Evolutionary conservation across 2,113 vertebrate species (phyloP), one percentile per base, ranked within the genome.

Genomic region (Promerops cafer): DNA sequence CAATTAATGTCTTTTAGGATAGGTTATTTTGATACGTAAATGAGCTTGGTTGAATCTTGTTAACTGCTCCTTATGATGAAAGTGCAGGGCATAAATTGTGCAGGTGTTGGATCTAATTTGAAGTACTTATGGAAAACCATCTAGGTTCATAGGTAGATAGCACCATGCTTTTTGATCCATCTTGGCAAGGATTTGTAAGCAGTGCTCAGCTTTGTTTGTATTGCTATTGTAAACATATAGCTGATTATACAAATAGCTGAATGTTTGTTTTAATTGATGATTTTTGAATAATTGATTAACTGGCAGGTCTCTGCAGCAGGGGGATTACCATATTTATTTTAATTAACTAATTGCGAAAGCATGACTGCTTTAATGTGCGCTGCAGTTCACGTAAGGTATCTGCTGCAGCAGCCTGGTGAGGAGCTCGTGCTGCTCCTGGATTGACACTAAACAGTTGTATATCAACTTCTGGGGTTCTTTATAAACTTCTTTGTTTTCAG

Each of bases 201-300:
- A 68, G 54, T 56, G 21, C 53, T 89, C 42, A 57, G 80, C 79
- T 94, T 92, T 96, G 81, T 94, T 96, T 97, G 92, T 52, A 31
- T 96, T 97, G 81, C 64, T 76, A 27, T 94, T 96, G 69, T 93
- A 93, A 97, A 95, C 92, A 97, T 64, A 66, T 53, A 95, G 39
- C 84, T 93, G 85, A 96, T 96, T 96, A 91, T 87, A 92, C 96
- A 92, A 94, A 94, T 93, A 96, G 92, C 77, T 92, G 60, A 89
- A 64, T 98, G 85, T 97, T 98, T 98, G 89, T 92, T 91, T 91
- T 94, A 97, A 95, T 85, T 91, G 93, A 92, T 89, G 91, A 30
- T 89, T 97, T 96, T 93, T 95, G 87, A 98, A 89, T 97, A 97
- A 97, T 90, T 95, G 93, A 96, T 96, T 96, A 91, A 87, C 88